A percentile compares a stretch with the other conserved stretches of the same genome.
These are phyloP conservation scores for Oscheius onirici DNA, from an alignment of 2,888 invertebrate genomes.

Conservation along the genomic window DNA sequence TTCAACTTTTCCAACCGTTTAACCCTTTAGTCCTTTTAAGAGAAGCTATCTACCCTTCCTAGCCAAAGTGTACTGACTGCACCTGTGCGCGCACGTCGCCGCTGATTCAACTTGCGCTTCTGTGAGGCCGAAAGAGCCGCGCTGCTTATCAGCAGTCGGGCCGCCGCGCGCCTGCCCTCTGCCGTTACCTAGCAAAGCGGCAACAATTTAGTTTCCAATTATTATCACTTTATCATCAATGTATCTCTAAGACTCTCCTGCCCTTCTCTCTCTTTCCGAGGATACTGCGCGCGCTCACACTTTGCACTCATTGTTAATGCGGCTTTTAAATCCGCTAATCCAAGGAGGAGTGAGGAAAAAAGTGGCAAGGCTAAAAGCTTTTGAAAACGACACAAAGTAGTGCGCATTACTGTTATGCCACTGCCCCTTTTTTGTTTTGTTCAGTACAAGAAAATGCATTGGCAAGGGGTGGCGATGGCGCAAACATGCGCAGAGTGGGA, in stretches of 20 bases:
- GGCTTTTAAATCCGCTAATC: not conserved
- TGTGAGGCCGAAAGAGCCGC: slow-evolving; percentile 29
- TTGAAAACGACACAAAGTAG: not conserved
- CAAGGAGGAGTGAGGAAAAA: not conserved
- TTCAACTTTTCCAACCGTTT: too few relatives aligned
- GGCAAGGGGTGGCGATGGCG: slow-evolving; percentile 14
- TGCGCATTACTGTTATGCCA: too few relatives aligned
- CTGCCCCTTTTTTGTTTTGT: slow-evolving; percentile 12
- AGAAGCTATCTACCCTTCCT: too few relatives aligned
- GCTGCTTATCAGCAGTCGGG: slow-evolving; percentile 28
- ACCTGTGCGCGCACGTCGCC: slow-evolving; percentile 3
- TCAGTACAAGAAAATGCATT: slow-evolving; percentile 21
- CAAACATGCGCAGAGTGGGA: slow-evolving; percentile 25
- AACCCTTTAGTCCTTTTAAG: too few relatives aligned
- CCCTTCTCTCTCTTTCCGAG: not conserved
- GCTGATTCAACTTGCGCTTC: slow-evolving; percentile 16
- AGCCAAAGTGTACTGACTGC: not conserved
- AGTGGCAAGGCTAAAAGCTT: not conserved
- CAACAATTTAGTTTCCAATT: slow-evolving; percentile 22
- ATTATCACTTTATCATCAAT: not conserved
- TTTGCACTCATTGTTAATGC: slow-evolving; percentile 1
- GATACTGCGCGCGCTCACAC: not conserved
- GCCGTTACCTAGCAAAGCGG: slow-evolving; percentile 32
- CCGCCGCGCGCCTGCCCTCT: slow-evolving; percentile 24
- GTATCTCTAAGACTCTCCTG: not conserved